Evolutionary conservation across 2,888 invertebrate species (phyloP).

Genomic region (Tolmerus cingulatus): DNA sequence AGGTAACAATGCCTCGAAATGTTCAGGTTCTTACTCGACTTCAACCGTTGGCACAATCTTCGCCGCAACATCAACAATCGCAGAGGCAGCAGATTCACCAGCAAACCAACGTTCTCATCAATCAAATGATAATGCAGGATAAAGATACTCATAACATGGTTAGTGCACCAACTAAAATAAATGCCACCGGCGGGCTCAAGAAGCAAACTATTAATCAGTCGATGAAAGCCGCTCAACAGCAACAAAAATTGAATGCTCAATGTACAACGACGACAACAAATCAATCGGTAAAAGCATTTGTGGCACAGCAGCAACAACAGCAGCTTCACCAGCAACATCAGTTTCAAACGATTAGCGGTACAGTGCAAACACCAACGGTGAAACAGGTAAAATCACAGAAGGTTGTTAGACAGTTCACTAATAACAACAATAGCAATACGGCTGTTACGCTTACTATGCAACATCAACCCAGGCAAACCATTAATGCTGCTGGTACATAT

Average conservation of each 20-base stretch:
- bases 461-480: conserved; percentile 49
- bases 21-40: conserved; percentile 59
- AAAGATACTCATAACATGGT: conserved; percentile 53
- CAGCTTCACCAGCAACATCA: conserved; percentile 40
- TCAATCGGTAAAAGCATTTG: conserved; percentile 52
- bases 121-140: conserved; percentile 53
- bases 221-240: conserved; percentile 18
- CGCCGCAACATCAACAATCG: conserved; percentile 46
- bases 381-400: conserved; percentile 53
- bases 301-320: conserved; percentile 38
- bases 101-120: conserved; percentile 53
- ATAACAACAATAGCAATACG: conserved; percentile 51
- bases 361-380: conserved; percentile 45
- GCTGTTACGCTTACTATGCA: conserved; percentile 45
- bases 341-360: conserved; percentile 3
- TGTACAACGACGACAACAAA: conserved; percentile 47
- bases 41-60: conserved; percentile 52
- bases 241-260: conserved; percentile 24
- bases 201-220: conserved; percentile 8
- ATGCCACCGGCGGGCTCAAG: neutral
- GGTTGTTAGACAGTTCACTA: conserved; percentile 60
- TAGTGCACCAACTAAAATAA: conserved; percentile 11
- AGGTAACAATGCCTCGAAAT: conserved; percentile 55
- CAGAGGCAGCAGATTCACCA: conserved; percentile 50
- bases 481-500: conserved; percentile 51